Conservation (phyloP, 2,797 vertebrate species). For the Anableps anableps region DNA sequence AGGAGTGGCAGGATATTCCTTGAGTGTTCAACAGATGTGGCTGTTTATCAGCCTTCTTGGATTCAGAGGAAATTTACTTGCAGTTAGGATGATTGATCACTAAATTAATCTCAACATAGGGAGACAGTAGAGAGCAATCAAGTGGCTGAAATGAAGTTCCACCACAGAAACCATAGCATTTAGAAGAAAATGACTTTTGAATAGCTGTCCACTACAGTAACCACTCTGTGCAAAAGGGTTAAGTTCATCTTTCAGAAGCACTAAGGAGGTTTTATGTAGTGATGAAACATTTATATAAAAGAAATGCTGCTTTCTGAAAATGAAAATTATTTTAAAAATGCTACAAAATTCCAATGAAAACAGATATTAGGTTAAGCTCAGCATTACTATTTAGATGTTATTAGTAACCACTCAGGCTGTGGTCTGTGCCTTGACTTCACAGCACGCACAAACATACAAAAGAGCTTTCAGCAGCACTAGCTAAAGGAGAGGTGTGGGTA, state of each 20-base stretch:
- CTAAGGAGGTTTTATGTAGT: background rate
- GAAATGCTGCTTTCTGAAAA: background rate
- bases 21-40: too few species aligned
- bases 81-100: too few species aligned
- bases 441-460: constrained; percentile 68
- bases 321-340: background rate
- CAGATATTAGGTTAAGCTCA: background rate
- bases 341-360: background rate
- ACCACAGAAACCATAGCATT: too few species aligned
- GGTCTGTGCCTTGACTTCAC: constrained; percentile 43
- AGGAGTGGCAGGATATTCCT: too few species aligned
- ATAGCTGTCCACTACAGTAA: too few species aligned
- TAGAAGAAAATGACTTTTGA: too few species aligned
- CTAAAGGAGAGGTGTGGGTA: constrained; percentile 59
- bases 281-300: background rate
- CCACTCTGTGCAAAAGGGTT: too few species aligned
- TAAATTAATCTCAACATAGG: too few species aligned
- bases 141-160: too few species aligned
- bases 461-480: constrained; percentile 76
- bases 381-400: constrained; percentile 11
- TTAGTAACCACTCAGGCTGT: constrained; percentile 11
- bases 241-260: background rate
- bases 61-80: too few species aligned
- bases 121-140: too few species aligned
- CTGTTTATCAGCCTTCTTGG: too few species aligned